These are phyloP conservation scores for Onychomys arenicola DNA, from an alignment of 2,797 vertebrate species.

Conservation along the genomic window DNA sequence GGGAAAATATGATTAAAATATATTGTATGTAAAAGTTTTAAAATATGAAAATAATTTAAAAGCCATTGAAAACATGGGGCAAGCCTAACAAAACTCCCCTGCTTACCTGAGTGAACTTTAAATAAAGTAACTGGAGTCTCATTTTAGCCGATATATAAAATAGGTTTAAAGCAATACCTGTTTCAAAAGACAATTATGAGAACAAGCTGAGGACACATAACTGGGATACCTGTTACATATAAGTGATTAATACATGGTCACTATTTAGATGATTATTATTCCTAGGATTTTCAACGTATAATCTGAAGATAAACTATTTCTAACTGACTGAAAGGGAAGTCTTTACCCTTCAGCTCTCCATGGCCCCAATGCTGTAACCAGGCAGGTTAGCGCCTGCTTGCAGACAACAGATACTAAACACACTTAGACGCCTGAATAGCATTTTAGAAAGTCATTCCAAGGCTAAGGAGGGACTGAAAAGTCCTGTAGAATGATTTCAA, in stretches of 20 bases:
- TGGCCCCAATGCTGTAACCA: neutral
- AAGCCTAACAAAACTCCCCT: conserved; percentile 41
- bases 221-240: conserved; percentile 50
- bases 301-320: conserved; percentile 53
- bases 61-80: conserved; percentile 17
- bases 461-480: neutral
- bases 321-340: conserved; percentile 42
- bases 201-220: conserved; percentile 35
- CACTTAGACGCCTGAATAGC: neutral
- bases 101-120: neutral
- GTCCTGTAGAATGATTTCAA: conserved; percentile 23
- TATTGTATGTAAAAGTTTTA: neutral
- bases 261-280: conserved; percentile 55
- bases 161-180: neutral
- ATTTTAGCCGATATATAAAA: conserved; percentile 48
- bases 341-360: conserved; percentile 35
- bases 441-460: neutral
- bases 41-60: neutral
- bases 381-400: conserved; percentile 34
- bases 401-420: conserved; percentile 52
- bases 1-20: neutral
- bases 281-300: conserved; percentile 46
- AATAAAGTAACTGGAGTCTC: conserved; percentile 37
- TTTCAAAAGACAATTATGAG: conserved; percentile 32
- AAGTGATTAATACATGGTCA: conserved; percentile 36